Base-by-base conservation (phyloP, 92 coral and sea anemone genomes). In the Porites divaricata region DNA sequence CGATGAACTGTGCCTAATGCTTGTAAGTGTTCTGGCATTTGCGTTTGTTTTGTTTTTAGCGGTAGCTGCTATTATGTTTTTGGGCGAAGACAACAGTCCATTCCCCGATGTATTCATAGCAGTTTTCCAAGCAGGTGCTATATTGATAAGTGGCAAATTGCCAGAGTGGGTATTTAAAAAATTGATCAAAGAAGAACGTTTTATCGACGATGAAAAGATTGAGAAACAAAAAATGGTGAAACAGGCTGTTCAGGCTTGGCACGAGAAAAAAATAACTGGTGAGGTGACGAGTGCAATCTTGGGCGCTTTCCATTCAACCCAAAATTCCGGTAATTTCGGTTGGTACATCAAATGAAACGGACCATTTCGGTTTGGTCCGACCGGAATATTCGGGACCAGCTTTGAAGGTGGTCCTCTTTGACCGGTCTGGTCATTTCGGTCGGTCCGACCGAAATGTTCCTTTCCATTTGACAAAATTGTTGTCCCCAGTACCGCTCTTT, bases 141-240 rank as follows among this genome's bases (percentile, higher is more conserved):
- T 71, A n/a, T 9, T 71, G 23, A 52, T 71, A 8, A 71, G 76
- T 58, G 76, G 76, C 52, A 71, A 71, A 50, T 19, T 71, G 52
- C 16, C 76, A 71, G 76, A 71, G 16, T 58, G 63, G 63, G 19
- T 58, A 12, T 58, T 58, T 12, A 58, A 58, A n/a, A 58, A 58
- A 58, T 4, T 58, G 19, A 58, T 58, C 63, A 58, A 58, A 58
- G 63, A n/a, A 58, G 19, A 16, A 58, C 13, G 17, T 58, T 58
- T 58, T 12, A 58, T n/a, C 63, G 63, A 58, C 16, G 17, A 58
- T 12, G 63, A 58, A 58, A 13, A 13, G 17, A 16, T 58, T 58
- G 63, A 58, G 63, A 58, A 58, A 58, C 13, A 58, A n/a, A 58
- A 58, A 16, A 58, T 12, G 16, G 63, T 58, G 2, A 1, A 1